Evolutionary conservation across 92 coral and sea anemone species (phyloP).

Genomic region (Meandrina meandrites): DNA sequence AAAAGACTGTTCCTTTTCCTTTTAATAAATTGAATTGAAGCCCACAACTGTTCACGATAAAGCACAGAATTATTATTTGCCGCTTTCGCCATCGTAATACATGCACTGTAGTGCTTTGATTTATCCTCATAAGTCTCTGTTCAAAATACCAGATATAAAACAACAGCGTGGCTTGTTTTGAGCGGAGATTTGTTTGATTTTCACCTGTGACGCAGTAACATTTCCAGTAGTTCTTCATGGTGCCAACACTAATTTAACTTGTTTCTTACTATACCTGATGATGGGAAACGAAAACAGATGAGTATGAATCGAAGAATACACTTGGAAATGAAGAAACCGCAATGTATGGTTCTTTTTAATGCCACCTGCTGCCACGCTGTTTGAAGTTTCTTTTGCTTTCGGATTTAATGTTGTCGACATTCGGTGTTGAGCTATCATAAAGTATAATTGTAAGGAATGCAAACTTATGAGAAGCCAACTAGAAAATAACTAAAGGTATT

Average conservation of each 20-base stretch:
- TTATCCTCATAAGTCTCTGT: neutral
- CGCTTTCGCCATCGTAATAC: neutral
- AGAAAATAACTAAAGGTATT: neutral
- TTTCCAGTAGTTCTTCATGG: neutral
- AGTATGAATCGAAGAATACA: neutral
- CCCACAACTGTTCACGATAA: no score
- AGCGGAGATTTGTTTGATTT: neutral
- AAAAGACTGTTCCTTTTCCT: neutral
- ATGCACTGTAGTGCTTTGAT: neutral
- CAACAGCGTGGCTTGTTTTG: neutral
- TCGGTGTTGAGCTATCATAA: neutral
- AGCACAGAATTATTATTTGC: neutral
- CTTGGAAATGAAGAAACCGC: neutral
- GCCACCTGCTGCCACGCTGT: neutral
- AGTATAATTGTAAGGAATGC: neutral
- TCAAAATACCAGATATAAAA: neutral
- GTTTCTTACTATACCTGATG: neutral
- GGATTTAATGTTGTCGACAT: neutral
- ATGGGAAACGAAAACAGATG: neutral
- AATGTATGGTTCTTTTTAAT: neutral
- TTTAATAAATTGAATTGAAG: neutral
- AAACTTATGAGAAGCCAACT: neutral
- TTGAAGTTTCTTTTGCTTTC: neutral
- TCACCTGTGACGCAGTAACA: no score
- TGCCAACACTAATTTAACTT: neutral